Percentiles rank a stretch among this genome's conserved stretches.
These are phyloP conservation scores for Pemphigus obesinymphae DNA, from an alignment of 1,140 invertebrate genomes.

Conservation along the genomic window DNA sequence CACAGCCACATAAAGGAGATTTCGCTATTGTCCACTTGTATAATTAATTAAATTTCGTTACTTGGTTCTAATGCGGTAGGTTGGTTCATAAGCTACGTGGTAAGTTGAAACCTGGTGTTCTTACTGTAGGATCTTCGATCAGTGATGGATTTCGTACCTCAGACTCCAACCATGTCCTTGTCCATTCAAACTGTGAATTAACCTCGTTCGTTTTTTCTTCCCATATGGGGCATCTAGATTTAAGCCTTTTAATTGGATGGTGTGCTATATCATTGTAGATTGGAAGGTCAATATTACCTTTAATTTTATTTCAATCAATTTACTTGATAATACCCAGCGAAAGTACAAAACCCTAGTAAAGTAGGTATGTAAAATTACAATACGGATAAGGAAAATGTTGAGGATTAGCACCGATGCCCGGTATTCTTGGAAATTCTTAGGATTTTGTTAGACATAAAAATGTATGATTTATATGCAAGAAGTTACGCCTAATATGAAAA, in stretches of 20 bases:
- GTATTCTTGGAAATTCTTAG: neutral
- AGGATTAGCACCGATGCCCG: too few species aligned
- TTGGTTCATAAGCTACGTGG: slow-evolving; percentile 4
- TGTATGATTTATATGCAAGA: too few species aligned
- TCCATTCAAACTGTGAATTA: neutral
- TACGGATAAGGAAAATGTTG: too few species aligned
- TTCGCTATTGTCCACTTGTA: neutral
- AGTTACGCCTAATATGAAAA: too few species aligned
- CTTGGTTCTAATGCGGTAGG: neutral
- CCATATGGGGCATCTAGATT: neutral
- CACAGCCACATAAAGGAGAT: neutral
- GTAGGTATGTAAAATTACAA: too few species aligned
- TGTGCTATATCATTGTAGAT: neutral
- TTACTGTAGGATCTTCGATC: too few species aligned
- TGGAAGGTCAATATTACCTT: neutral
- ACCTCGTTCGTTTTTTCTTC: neutral
- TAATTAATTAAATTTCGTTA: slow-evolving; percentile 7
- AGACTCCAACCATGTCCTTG: neutral
- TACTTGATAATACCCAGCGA: too few species aligned
- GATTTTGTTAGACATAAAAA: too few species aligned
- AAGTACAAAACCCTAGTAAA: too few species aligned
- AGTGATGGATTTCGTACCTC: too few species aligned
- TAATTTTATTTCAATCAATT: slow-evolving; percentile 31
- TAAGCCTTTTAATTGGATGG: neutral
- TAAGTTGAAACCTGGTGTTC: too few species aligned